Percentiles rank a stretch among this genome's conserved stretches.
phyloP scores from a whole-genome alignment of 2,888 invertebrate species.

The Himalopsyche kuldschensis region DNA sequence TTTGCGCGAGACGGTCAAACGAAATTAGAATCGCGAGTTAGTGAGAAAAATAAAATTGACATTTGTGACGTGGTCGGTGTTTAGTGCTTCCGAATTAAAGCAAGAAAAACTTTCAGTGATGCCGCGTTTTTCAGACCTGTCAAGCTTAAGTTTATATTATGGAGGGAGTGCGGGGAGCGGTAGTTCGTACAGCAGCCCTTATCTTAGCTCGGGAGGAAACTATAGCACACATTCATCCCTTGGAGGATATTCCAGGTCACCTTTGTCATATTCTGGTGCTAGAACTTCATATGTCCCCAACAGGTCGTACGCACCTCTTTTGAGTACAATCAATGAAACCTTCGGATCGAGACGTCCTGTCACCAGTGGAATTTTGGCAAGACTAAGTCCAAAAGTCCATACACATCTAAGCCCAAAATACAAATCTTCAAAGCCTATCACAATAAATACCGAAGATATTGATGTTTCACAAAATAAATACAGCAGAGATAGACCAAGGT shows the following conservation, averaged over 20 bases:
- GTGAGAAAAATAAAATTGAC: constrained; percentile 4
- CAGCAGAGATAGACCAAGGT: constrained; percentile 42
- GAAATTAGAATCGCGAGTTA: constrained; percentile 3
- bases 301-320: constrained; percentile 69
- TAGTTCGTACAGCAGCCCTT: constrained; percentile 56
- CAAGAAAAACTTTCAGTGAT: constrained; percentile 46
- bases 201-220: constrained; percentile 55
- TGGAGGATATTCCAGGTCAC: constrained; percentile 42
- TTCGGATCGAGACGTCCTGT: constrained; percentile 50
- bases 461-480: constrained; percentile 76
- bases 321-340: constrained; percentile 72
- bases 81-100: neutral
- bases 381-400: constrained; percentile 35
- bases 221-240: constrained; percentile 54
- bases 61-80: constrained; percentile 13
- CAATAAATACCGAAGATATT: constrained; percentile 83
- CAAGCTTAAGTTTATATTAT: constrained; percentile 62
- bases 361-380: constrained; percentile 43
- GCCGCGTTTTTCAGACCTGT: constrained; percentile 71
- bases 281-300: constrained; percentile 45
- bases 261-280: constrained; percentile 42
- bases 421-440: constrained; percentile 61
- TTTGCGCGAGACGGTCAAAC: constrained; percentile 17
- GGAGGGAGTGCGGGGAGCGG: constrained; percentile 53
- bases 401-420: constrained; percentile 29